These are phyloP conservation scores for Leptarthrus brevirostris DNA, from an alignment of 2,888 invertebrate genomes.

Conservation along the genomic window DNA sequence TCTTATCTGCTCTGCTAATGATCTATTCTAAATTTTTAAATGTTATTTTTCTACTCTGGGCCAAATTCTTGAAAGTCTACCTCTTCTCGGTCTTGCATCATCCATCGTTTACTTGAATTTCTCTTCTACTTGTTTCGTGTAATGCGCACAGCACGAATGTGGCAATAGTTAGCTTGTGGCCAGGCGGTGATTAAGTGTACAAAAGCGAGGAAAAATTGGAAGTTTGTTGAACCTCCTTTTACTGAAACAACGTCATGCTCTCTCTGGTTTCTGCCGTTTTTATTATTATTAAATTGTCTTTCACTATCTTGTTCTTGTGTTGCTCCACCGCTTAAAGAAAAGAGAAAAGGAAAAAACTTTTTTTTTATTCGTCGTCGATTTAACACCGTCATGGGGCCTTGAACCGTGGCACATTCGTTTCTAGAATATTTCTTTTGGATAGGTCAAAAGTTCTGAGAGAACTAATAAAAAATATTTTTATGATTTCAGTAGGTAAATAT, in stretches of 20 bases:
- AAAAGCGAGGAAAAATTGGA: slow-evolving; percentile 42
- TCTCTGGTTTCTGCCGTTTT: slow-evolving; percentile 13
- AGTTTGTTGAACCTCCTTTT: slow-evolving; percentile 42
- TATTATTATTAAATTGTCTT: slow-evolving; percentile 17
- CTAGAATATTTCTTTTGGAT: slow-evolving; percentile 37
- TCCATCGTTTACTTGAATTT: not conserved
- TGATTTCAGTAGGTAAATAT: too few relatives aligned
- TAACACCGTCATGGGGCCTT: slow-evolving; percentile 26
- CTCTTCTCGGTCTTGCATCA: too few relatives aligned
- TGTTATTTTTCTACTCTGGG: too few relatives aligned
- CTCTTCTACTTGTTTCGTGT: not conserved
- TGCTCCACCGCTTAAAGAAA: slow-evolving; percentile 12
- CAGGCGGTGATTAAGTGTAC: slow-evolving; percentile 19
- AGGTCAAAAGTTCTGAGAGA: slow-evolving; percentile 32
- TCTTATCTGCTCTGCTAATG: too few relatives aligned
- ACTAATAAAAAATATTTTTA: slow-evolving; percentile 17
- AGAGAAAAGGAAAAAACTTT: slow-evolving; percentile 35
- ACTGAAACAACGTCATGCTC: slow-evolving; percentile 41
- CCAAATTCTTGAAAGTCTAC: too few relatives aligned
- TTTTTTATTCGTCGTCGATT: slow-evolving; percentile 6
- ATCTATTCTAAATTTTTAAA: too few relatives aligned
- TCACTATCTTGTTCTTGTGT: slow-evolving; percentile 31
- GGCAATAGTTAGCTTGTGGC: not conserved
- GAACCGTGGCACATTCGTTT: slow-evolving; percentile 39
- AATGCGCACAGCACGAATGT: slow-evolving; percentile 10